Base-by-base conservation (phyloP, 1,140 invertebrate genomes). In the Pseudobourletiella spinata region DNA sequence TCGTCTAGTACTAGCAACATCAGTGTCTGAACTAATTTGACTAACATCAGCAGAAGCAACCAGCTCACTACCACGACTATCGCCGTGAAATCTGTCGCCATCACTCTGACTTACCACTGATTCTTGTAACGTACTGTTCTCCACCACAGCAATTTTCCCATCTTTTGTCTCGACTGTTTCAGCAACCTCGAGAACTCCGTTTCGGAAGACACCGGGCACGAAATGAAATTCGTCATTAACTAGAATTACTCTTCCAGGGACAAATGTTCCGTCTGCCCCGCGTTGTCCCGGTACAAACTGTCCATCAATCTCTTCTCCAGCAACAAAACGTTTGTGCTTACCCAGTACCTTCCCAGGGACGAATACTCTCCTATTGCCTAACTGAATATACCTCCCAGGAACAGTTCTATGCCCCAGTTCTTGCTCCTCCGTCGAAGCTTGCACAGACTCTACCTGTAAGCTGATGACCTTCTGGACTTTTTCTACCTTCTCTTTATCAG, bases 141-240 rank as follows among this genome's bases (percentile, higher is more conserved):
- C 50, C 8, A 54, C 25, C 14, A 54, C 11, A 4, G 50, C 50
- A 54, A 54, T 54, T 6, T 25, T 11, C 11, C 50, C 50, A 54
- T 54, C 50, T 54, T 54, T 54, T 26, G 50, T 54, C 50, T 54
- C 50, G 50, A 54, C 25, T 28, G 50, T 54, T 28, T 54, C 50
- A 30, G 22, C 50, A 24, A 54, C 50, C 50, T 54, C 50, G 11
- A 54, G 25, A 28, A 54, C 50, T 3, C 50, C 50, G 25, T 54
- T 54, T 3, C 50, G 50, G 50, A 54, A 54, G 15, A 54, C 50
- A 14, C 50, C 50, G 20, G 50, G 50, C 20, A 54, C 26, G 25
- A 54, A 54, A 26, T 8, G 11, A 30, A 54, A 54, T 54, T 54
- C 25, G 3, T 20, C 50, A 30, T 54, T 54, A 28, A 54, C 50